A percentile compares a stretch with the other conserved stretches of the same genome.
phyloP scores from a whole-genome alignment of 2,888 invertebrate genomes.

The Acleris laterana region DNA sequence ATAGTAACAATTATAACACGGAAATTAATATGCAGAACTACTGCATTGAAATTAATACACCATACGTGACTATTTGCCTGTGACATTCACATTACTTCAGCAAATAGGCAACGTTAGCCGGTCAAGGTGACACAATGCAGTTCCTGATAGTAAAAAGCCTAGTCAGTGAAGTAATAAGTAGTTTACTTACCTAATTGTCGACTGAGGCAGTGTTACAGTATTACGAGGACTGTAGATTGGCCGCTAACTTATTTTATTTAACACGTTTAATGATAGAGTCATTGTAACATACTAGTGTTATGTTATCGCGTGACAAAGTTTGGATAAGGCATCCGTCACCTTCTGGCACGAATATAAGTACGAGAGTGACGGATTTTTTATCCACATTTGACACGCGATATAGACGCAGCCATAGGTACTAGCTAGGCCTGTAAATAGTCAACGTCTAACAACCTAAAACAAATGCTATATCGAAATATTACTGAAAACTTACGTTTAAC shows the following conservation, averaged over 20 bases:
- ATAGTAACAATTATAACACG: slow-evolving; percentile 5
- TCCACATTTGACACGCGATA: too few relatives aligned
- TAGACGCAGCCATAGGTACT: too few relatives aligned
- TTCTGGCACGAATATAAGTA: too few relatives aligned
- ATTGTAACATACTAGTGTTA: too few relatives aligned
- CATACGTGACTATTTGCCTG: slow-evolving; percentile 43
- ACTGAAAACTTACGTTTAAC: neutral
- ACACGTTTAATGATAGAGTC: too few relatives aligned
- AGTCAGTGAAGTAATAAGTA: slow-evolving; percentile 10
- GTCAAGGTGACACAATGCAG: slow-evolving; percentile 42
- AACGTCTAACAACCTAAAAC: too few relatives aligned
- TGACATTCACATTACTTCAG: slow-evolving; percentile 41
- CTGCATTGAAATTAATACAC: slow-evolving; percentile 12
- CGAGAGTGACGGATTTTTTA: too few relatives aligned
- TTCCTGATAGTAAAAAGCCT: slow-evolving; percentile 32
- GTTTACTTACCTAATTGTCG: neutral
- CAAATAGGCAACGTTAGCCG: slow-evolving; percentile 39
- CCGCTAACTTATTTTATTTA: too few relatives aligned
- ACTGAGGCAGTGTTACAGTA: slow-evolving; percentile 2
- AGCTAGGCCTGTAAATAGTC: too few relatives aligned
- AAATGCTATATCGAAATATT: too few relatives aligned
- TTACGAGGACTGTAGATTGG: slow-evolving; percentile 4
- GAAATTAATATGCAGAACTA: slow-evolving; percentile 12
- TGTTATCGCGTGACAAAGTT: too few relatives aligned
- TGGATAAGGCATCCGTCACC: too few relatives aligned